Evolutionary conservation across 2,888 invertebrate species (phyloP), one percentile per base, ranked within the genome.

Genomic region (Bembecia ichneumoniformis): DNA sequence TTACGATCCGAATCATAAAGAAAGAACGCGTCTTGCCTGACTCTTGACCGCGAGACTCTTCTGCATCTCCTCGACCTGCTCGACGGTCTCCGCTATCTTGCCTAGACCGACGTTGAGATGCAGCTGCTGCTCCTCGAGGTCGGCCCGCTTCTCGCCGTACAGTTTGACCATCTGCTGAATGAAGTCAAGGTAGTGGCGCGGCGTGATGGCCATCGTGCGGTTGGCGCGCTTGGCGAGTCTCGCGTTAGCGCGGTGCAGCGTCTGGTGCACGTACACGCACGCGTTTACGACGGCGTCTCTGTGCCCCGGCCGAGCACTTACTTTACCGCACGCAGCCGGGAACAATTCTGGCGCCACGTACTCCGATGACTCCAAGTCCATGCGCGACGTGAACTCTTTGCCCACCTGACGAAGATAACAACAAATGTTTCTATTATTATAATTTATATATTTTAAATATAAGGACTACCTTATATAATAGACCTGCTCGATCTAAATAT

Each of bases 41-140:
- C 97, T 95, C 83, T 99, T 99, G 47, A 98, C 95, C 46, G 98
- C 98, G 52, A 99, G 90, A 52, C 98, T 98, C 82, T 98, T 98
- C 77, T 99, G 99, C 93, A 99, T 96, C 75, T 99, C 99, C 75
- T 98, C 99, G 11, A 99, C 99, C 78, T 99, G 99, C 67, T 98
- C 98, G 11, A 99, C 97, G 5, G 99, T 99, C 83, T 99, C 99
- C 0, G 97, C 96, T 62, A 99, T 99, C 88, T 99, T 99, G 70
- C 96, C 96, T 51, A 99, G 89, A 75, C 99, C 99, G 46, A 99
- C 98, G 82, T 99, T 99, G 71, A 99, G 88, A 84, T 99, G 99
- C 16, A 99, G 89, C 76, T 99, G 99, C 71, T 99, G 99, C 70
- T 99, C 99, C 76, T 99, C 99, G 50, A 99, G 89, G 77, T 99